These are phyloP conservation scores for Sisyra nigra DNA, from an alignment of 2,888 invertebrate species.

Conservation along the genomic window DNA sequence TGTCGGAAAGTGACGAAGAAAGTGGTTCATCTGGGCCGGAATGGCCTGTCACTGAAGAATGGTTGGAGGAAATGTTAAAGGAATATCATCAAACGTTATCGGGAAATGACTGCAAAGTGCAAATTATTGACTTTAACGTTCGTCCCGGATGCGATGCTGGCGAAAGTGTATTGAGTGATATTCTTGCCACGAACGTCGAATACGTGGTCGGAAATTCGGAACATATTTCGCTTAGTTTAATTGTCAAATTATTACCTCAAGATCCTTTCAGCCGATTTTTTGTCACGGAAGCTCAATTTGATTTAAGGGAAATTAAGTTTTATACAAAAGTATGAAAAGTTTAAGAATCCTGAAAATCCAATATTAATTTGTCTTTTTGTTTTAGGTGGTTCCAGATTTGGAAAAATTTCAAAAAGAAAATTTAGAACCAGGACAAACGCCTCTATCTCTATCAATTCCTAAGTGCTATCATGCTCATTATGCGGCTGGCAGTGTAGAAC, in stretches of 20 bases:
- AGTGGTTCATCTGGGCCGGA: slow-evolving; percentile 27
- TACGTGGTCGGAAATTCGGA: slow-evolving; percentile 29
- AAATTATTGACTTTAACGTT: slow-evolving; percentile 30
- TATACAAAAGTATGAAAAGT: slow-evolving; percentile 46
- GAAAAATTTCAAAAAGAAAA: slow-evolving; percentile 39
- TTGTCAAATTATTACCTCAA: slow-evolving; percentile 60
- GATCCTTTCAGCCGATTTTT: slow-evolving; percentile 67
- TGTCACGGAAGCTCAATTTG: slow-evolving; percentile 69
- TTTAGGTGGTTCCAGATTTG: slow-evolving; percentile 52
- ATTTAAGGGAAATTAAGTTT: slow-evolving; percentile 65
- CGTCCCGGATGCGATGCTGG: slow-evolving; percentile 43
- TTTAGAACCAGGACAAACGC: slow-evolving; percentile 23
- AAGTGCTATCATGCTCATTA: slow-evolving; percentile 51
- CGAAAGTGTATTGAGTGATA: slow-evolving; percentile 60
- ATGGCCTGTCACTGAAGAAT: slow-evolving; percentile 38
- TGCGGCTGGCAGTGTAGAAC: slow-evolving; percentile 28
- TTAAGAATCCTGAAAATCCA: background rate
- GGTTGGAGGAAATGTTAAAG: slow-evolving; percentile 34
- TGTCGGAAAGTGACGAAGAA: slow-evolving; percentile 36
- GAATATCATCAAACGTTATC: slow-evolving; percentile 25
- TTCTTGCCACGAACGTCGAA: slow-evolving; percentile 55
- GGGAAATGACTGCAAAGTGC: slow-evolving; percentile 9
- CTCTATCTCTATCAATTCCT: slow-evolving; percentile 44
- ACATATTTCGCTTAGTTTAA: slow-evolving; percentile 30
- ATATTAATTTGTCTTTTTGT: slow-evolving; percentile 10